Base-by-base conservation (phyloP, 2,888 invertebrate genomes). In the Ectobius pallidus region DNA sequence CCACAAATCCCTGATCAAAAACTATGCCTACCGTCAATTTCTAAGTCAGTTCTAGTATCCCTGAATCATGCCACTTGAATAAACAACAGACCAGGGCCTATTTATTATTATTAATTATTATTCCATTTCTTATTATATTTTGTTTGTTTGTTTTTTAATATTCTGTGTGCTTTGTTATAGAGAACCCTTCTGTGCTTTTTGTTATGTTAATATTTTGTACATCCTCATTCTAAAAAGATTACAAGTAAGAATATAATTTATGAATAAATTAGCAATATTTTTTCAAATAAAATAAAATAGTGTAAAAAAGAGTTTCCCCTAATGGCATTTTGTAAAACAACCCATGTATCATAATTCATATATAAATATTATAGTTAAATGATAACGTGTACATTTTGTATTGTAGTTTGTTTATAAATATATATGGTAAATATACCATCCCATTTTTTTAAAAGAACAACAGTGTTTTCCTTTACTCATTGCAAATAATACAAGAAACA, bases 351-450 rank as follows among this genome's bases (percentile, higher is more conserved):
- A 84, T 85, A 84, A 63, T 83, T 82, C 82, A 83, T 81, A 83
- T 83, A 81, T 76, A 80, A 82, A 83, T 84, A 83, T 83, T 84
- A 86, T 88, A 88, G 87, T 88, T 87, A 87, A 83, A 79, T 81
- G 84, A 86, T 87, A 86, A 87, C 87, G 86, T 90, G 89, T 90
- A 90, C 87, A 90, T 90, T 90, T 89, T 90, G 89, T 90, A 90
- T 88, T 87, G 89, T 90, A 89, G 87, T 89, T 89, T 89, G 89
- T 89, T 88, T 87, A 87, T 88, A 87, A 88, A 89, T 88, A 89
- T 88, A 89, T 88, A 89, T 88, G 77, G 76, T 77, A 74, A 77
- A 77, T 77, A 77, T 75, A 77, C 77, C 77, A 77, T 76, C 73
- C 73, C 75, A 77, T 78, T 77, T 77, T 77, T 74, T 75, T 70